Evolutionary conservation across 2,888 invertebrate species (phyloP).

Genomic region (Agapostemon virescens): DNA sequence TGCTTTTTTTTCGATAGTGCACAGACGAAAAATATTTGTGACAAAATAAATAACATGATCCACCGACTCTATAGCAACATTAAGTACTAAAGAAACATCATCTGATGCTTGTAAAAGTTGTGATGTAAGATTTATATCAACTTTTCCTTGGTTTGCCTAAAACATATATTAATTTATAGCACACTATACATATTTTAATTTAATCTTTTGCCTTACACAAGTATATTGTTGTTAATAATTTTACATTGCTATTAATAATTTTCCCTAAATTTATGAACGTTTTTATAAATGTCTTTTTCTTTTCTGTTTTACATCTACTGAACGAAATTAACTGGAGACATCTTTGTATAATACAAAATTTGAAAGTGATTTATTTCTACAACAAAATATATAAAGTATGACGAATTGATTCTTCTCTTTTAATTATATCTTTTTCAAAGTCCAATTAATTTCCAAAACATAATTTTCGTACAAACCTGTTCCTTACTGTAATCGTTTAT

Average conservation of each 20-base stretch:
- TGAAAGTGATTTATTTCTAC: no score
- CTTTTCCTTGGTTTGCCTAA: constrained; percentile 71
- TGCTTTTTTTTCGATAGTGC: constrained; percentile 88
- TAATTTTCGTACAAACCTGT: constrained; percentile 77
- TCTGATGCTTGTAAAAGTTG: constrained; percentile 81
- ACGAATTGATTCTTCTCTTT: neutral
- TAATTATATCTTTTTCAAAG: neutral
- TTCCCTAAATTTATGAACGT: no score
- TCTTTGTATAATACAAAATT: no score
- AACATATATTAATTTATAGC: constrained; percentile 27
- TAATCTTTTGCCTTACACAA: neutral
- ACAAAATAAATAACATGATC: constrained; percentile 83
- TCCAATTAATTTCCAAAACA: neutral
- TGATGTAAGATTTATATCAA: constrained; percentile 81
- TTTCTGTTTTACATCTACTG: neutral
- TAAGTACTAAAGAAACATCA: constrained; percentile 74
- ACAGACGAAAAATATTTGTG: constrained; percentile 87
- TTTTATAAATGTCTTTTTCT: neutral
- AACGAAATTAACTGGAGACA: no score
- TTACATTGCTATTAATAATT: neutral
- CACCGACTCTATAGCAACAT: constrained; percentile 69
- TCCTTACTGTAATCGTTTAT: constrained; percentile 85
- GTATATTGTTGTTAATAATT: neutral
- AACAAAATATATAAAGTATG: neutral
- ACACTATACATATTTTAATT: neutral